These are phyloP conservation scores for Agonum fuliginosum DNA, from an alignment of 2,888 invertebrate species.

Conservation along the genomic window DNA sequence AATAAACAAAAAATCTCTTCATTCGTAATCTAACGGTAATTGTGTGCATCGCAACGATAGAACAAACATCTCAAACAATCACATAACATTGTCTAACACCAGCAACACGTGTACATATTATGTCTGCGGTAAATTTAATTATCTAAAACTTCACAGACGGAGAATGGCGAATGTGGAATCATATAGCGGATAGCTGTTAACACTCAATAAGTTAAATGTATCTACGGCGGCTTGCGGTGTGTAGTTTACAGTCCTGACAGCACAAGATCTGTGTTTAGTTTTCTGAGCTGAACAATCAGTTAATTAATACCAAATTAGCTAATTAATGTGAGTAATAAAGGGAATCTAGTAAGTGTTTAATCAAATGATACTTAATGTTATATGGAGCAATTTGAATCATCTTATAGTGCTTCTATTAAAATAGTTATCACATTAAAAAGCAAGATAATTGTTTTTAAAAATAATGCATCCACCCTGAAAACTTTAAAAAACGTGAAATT, in stretches of 20 bases:
- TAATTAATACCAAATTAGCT: slow-evolving; percentile 52
- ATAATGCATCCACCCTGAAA: no score
- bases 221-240: no score
- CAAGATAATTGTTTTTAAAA: no score
- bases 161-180: no score
- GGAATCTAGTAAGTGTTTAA: slow-evolving; percentile 6
- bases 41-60: no score
- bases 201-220: slow-evolving; percentile 35
- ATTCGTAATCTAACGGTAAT: no score
- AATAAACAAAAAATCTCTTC: no score
- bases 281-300: neutral
- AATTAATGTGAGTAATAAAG: slow-evolving; percentile 22
- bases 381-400: neutral
- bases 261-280: slow-evolving; percentile 1
- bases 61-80: no score
- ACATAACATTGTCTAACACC: no score
- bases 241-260: neutral
- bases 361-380: neutral
- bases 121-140: slow-evolving; percentile 14
- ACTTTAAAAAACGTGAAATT: no score
- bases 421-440: no score
- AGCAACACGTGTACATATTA: neutral
- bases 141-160: slow-evolving; percentile 1
- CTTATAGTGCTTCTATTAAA: no score
- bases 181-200: slow-evolving; percentile 8